phyloP scores from a whole-genome alignment of 2,113 vertebrate genomes.

The Gorsachius goisagi region DNA sequence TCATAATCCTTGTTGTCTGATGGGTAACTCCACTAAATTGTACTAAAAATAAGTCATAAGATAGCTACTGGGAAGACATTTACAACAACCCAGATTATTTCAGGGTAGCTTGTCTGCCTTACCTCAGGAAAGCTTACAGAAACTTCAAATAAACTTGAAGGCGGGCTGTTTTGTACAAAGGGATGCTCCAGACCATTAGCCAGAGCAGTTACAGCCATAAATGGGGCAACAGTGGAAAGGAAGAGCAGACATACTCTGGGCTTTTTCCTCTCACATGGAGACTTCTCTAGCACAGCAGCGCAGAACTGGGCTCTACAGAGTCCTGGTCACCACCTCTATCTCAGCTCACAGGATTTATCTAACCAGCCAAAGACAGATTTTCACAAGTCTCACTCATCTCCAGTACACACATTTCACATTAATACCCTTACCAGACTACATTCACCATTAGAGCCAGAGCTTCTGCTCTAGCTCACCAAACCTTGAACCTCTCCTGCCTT shows the following conservation, averaged over 20 bases:
- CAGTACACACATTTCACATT: background rate
- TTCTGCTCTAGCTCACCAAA: background rate
- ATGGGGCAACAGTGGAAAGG: background rate
- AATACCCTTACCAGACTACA: background rate
- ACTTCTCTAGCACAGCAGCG: background rate
- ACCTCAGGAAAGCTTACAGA: background rate
- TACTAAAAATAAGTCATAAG: background rate
- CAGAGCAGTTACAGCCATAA: background rate
- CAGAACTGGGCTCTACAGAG: background rate
- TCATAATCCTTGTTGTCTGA: background rate
- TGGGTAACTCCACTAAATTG: background rate
- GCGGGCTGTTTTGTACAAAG: background rate
- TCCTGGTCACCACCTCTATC: background rate
- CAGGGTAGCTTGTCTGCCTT: background rate
- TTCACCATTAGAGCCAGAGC: background rate
- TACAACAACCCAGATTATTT: background rate
- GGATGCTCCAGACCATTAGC: background rate
- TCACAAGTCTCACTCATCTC: background rate
- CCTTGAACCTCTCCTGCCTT: background rate
- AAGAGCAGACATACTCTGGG: background rate
- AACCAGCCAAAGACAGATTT: background rate
- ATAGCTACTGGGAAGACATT: background rate
- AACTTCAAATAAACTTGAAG: background rate
- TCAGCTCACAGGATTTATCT: background rate
- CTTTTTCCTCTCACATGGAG: background rate